Evolutionary conservation across 2,797 vertebrate genomes (phyloP), one percentile per base, ranked within the genome.

Genomic region (Paedocypris micromegethes): DNA sequence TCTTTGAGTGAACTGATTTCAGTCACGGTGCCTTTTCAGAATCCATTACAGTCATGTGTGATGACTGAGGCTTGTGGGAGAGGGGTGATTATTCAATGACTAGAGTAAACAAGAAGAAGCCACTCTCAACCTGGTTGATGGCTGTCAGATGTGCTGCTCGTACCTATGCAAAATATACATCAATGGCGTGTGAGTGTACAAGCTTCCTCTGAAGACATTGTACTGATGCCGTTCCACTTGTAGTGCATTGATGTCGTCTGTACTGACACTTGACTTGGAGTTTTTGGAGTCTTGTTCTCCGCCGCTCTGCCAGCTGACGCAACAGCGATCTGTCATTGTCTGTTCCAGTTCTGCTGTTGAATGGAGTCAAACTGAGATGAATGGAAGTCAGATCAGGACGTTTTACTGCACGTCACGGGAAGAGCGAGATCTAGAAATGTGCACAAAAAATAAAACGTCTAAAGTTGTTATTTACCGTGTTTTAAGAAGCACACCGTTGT

Each of bases 271-370:
- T 51, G 5, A 37, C 41, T 52, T 43, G 9, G 40, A 64, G 41
- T 52, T 64, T 53, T 53, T 23, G 48, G 40, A 37, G 7, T 79
- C 69, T 77, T 76, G 78, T 86, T 82, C 85, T 85, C 81, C 83
- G 66, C 9, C 9, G 8, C 54, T 64, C 23, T 55, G 40, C 37
- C 51, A 65, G 52, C 49, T 39, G 42, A 68, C 58, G 47, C 58
- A 58, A 47, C 55, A 50, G 55, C 5, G 38, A 43, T 41, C 9
- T 42, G 5, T 5, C 6, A 52, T 4, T 51, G 9, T 54, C 39
- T 59, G 51, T 68, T 40, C 44, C 23, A 23, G 23, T 23, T 23
- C 23, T 23, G 23, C 23, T 23, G 23, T 23, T 23, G 23, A 23
- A 23, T 23, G 23, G 23, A 23, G 23, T 23, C 23, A 23, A 23